A percentile compares a stretch with the other conserved stretches of the same genome.
phyloP scores from a whole-genome alignment of 2,888 invertebrate species.

The Heliconius ismenius region DNA sequence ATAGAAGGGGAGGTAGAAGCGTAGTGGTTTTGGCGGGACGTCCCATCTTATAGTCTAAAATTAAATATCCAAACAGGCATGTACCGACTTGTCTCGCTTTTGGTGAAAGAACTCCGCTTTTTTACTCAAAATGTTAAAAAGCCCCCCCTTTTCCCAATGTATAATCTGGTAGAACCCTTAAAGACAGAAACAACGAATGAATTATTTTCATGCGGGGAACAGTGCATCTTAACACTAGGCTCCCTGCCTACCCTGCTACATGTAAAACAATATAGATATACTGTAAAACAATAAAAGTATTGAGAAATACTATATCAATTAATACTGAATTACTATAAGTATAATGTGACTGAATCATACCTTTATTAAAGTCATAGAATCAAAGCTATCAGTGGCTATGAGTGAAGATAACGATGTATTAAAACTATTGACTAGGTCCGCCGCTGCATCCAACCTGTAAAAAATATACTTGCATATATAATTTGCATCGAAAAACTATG shows the following conservation, averaged over 20 bases:
- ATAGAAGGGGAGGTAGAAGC: too few species aligned
- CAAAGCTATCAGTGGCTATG: constrained; percentile 89
- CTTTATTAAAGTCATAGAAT: constrained; percentile 87
- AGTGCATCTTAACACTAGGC: too few species aligned
- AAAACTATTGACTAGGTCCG: constrained; percentile 83
- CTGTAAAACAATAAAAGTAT: background rate
- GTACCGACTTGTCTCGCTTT: too few species aligned
- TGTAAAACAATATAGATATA: too few species aligned
- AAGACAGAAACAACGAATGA: background rate
- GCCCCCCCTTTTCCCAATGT: too few species aligned
- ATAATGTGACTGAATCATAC: constrained; percentile 51
- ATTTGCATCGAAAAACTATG: background rate
- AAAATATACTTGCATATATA: background rate
- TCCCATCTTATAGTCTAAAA: too few species aligned
- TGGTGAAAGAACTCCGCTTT: too few species aligned
- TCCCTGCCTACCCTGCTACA: too few species aligned
- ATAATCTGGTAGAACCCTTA: too few species aligned
- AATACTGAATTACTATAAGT: background rate
- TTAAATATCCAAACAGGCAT: too few species aligned
- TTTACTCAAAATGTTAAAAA: too few species aligned
- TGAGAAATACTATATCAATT: background rate
- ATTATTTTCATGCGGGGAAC: background rate
- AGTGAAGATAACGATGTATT: constrained; percentile 88
- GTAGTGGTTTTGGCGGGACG: too few species aligned
- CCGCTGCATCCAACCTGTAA: constrained; percentile 82